Base-by-base conservation (phyloP, 2,113 vertebrate genomes). In the Lutjanus erythropterus region DNA sequence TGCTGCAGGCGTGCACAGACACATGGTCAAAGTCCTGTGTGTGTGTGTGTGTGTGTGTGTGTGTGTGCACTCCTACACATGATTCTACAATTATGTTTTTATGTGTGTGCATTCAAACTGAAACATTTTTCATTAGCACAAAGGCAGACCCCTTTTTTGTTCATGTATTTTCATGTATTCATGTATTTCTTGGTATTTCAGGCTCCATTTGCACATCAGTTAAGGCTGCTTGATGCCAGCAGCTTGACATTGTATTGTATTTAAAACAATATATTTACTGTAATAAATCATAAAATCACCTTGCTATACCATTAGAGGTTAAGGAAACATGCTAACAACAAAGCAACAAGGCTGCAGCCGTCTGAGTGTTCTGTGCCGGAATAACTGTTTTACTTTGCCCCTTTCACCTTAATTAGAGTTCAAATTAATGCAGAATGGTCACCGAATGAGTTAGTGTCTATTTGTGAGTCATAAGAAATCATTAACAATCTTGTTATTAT, bases 1-100 rank as follows among this genome's bases (percentile, higher is more conserved):
- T 4, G 65, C 86, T 64, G 70, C 71, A 72, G 76, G 78, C 81
- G 41, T 47, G 56, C 53, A 53, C 83, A 46, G 55, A 72, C 65
- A 67, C 70, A 75, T 64, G 72, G 67, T 77, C 56, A 52, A 55
- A 75, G 65, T 55, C 52, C 64, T 25, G 39, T 67, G 56, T 42
- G 29, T 11, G 42, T 27, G 53, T n/a, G 31, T 67, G 56, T 42
- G 29, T 11, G 42, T 27, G 53, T n/a, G 31, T 25, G 39, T 67
- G 56, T 42, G 29, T 11, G 42, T 27, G 53, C 25, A 29, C 55
- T 31, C 49, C 27, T 37, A 41, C 44, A 53, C n/a, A n/a, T 70
- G 61, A 49, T 25, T 84, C 53, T 85, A 59, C 55, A 75, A 68
- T 67, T 61, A 39, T 60, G 46, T 76, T 80, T 67, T 53, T 80